These are phyloP conservation scores for Netelia virgata DNA, from an alignment of 2,888 invertebrate genomes.

Conservation along the genomic window DNA sequence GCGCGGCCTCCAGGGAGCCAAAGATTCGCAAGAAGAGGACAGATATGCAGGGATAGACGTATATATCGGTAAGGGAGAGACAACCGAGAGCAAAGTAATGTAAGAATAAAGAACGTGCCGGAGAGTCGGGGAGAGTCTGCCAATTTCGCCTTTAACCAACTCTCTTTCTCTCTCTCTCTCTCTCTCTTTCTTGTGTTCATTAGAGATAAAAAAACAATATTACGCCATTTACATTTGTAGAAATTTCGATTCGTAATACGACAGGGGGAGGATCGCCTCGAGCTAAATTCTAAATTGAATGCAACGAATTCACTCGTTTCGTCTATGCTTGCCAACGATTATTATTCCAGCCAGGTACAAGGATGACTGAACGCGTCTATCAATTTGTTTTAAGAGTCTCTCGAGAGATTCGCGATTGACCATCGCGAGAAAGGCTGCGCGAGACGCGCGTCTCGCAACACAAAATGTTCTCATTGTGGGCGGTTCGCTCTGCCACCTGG, in stretches of 20 bases:
- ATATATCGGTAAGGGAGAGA: conserved; percentile 18
- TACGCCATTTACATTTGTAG: conserved; percentile 10
- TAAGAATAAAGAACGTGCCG: not conserved
- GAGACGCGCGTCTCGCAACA: not conserved
- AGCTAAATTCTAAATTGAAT: conserved; percentile 69
- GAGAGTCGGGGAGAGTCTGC: not conserved
- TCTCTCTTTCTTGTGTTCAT: conserved; percentile 9
- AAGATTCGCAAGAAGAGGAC: conserved; percentile 59
- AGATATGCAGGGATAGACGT: conserved; percentile 39
- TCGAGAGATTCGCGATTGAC: conserved; percentile 7
- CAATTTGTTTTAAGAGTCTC: conserved; percentile 55
- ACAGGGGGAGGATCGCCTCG: conserved; percentile 38
- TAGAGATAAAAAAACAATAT: not conserved
- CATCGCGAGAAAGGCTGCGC: conserved; percentile 27
- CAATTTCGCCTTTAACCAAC: not conserved
- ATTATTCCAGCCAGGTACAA: not conserved
- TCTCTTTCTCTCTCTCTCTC: not conserved
- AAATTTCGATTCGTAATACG: conserved; percentile 49
- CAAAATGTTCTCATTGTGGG: conserved; percentile 51
- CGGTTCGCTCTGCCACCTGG: conserved; percentile 62
- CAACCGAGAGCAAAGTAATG: conserved; percentile 1
- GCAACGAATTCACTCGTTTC: conserved; percentile 60
- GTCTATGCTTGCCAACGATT: not conserved
- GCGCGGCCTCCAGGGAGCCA: conserved; percentile 44
- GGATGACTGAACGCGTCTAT: conserved; percentile 58